phyloP scores from a whole-genome alignment of 2,888 invertebrate genomes.

The Calliphora vomitoria region DNA sequence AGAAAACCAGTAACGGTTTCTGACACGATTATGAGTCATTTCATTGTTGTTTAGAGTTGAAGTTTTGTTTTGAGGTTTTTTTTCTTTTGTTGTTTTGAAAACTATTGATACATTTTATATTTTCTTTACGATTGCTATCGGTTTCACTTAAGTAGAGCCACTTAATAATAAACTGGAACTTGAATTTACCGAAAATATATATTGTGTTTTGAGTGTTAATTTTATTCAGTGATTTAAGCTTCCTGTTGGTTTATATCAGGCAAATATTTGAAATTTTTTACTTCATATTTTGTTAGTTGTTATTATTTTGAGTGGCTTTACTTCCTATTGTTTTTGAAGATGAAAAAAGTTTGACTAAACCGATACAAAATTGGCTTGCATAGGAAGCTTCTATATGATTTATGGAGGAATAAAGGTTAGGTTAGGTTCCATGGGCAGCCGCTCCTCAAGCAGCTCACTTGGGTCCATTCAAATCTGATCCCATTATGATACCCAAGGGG shows the following conservation, averaged over 20 bases:
- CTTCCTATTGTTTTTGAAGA: no score
- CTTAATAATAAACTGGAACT: not conserved
- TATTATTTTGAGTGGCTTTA: not conserved
- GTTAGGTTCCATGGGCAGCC: no score
- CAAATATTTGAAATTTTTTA: not conserved
- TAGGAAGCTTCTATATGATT: no score
- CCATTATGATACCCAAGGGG: no score
- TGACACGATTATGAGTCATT: slow-evolving; percentile 37
- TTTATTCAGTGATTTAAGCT: not conserved
- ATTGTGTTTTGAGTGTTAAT: slow-evolving; percentile 1
- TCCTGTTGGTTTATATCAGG: slow-evolving; percentile 14
- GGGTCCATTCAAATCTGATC: no score
- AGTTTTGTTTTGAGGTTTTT: not conserved
- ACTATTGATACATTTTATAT: not conserved
- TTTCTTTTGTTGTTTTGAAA: not conserved
- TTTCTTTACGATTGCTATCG: not conserved
- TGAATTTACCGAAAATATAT: not conserved
- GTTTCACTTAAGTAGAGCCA: not conserved
- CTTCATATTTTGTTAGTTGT: not conserved
- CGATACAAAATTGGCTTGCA: no score
- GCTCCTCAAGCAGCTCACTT: no score
- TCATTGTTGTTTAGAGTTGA: slow-evolving; percentile 4
- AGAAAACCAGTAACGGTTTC: slow-evolving; percentile 12
- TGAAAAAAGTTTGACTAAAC: no score
- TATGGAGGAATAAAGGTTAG: no score